Percentiles rank a stretch among this genome's conserved stretches.
Conservation (phyloP, 2,888 invertebrate genomes). For the Dasysyrphus albostriatus region DNA sequence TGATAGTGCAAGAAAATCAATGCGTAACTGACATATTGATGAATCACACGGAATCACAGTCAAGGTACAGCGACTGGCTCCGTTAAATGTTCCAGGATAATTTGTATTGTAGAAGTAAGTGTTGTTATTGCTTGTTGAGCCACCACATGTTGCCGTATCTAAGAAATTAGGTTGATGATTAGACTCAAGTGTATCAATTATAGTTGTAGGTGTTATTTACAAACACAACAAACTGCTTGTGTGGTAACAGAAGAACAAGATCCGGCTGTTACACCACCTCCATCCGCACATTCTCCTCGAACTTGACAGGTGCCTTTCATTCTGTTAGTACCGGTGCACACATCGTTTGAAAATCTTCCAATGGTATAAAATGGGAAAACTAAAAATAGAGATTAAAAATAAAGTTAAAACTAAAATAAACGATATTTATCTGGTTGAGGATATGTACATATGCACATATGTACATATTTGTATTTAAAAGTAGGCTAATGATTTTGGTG, state of each 20-base stretch:
- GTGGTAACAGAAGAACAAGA: conserved; percentile 87
- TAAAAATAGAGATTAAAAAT: conserved; percentile 78
- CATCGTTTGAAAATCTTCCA: conserved; percentile 90
- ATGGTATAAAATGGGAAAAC: conserved; percentile 90
- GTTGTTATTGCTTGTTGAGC: conserved; percentile 89
- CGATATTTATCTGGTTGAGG: too few relatives aligned
- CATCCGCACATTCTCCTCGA: conserved; percentile 89
- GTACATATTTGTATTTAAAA: too few relatives aligned
- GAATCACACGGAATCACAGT: conserved; percentile 89
- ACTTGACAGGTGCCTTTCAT: conserved; percentile 91
- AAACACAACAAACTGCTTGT: conserved; percentile 92
- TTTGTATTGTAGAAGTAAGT: conserved; percentile 93
- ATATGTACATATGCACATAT: too few relatives aligned
- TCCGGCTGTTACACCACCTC: conserved; percentile 89
- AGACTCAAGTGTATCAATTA: background rate
- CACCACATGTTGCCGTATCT: conserved; percentile 91
- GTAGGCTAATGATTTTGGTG: too few relatives aligned
- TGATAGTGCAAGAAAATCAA: conserved; percentile 90
- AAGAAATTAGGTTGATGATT: conserved; percentile 24
- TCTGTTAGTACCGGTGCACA: conserved; percentile 87
- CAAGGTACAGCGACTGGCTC: conserved; percentile 88
- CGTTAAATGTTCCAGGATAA: conserved; percentile 89
- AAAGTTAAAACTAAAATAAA: background rate
- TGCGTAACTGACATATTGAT: conserved; percentile 86
- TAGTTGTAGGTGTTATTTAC: conserved; percentile 85